These are phyloP conservation scores for Drosophila pegasa DNA, from an alignment of 2,888 invertebrate species.

Conservation along the genomic window DNA sequence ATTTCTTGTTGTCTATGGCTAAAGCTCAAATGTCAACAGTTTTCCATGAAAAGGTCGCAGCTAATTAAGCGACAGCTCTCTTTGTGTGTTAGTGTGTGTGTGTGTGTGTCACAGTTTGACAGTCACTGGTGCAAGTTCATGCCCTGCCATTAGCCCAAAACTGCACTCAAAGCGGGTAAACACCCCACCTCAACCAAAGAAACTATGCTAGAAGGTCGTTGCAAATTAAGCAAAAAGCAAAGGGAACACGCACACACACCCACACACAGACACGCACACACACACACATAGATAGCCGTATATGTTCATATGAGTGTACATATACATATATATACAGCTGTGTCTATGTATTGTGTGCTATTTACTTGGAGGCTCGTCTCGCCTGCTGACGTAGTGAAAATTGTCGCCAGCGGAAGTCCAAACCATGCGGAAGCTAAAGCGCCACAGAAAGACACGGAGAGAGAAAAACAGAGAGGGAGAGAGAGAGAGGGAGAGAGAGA, in stretches of 20 bases:
- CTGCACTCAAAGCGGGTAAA: conserved; percentile 18
- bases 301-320: neutral
- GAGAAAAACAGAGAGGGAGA: conserved; percentile 12
- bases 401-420: conserved; percentile 43
- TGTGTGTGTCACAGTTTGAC: conserved; percentile 16
- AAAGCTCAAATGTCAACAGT: conserved; percentile 44
- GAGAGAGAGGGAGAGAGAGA: conserved; percentile 13
- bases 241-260: conserved; percentile 7
- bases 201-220: conserved; percentile 54
- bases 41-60: conserved; percentile 47
- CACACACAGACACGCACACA: conserved; percentile 11
- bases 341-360: conserved; percentile 51
- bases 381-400: conserved; percentile 75
- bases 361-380: conserved; percentile 79
- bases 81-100: neutral
- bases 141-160: conserved; percentile 13
- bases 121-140: conserved; percentile 21
- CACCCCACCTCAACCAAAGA: conserved; percentile 19
- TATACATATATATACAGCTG: neutral
- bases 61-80: conserved; percentile 47
- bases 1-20: conserved; percentile 1
- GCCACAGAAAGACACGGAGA: conserved; percentile 5
- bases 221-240: conserved; percentile 26
- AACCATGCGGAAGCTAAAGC: conserved; percentile 34
- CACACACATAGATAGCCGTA: neutral